A percentile compares a stretch with the other conserved stretches of the same genome.
phyloP scores from a whole-genome alignment of 2,113 vertebrate genomes.

The Phylloscopus whistleri region DNA sequence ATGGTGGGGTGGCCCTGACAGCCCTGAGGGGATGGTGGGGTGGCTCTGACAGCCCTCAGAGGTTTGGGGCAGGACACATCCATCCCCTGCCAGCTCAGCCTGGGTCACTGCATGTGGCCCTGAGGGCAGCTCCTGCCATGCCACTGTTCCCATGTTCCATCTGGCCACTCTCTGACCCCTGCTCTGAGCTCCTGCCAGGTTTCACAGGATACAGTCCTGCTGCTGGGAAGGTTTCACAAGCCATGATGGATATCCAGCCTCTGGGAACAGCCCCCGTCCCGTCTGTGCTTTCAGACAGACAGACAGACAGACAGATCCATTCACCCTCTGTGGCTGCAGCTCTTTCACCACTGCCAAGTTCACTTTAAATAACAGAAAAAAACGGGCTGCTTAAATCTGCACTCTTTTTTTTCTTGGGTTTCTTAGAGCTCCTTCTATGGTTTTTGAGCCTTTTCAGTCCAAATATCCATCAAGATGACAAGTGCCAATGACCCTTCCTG shows the following conservation, averaged over 20 bases:
- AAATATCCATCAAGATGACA: neutral
- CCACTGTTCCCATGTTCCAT: fast-evolving
- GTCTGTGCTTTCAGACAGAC: neutral
- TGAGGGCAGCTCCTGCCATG: too few relatives aligned
- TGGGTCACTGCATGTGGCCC: neutral
- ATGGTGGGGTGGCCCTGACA: too few relatives aligned
- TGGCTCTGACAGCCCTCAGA: neutral
- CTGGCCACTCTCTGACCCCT: neutral
- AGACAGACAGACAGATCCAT: neutral
- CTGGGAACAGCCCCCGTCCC: neutral
- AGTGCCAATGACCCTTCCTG: neutral
- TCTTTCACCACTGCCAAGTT: neutral
- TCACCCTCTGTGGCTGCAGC: neutral
- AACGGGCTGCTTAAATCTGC: neutral
- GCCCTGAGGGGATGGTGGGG: too few relatives aligned
- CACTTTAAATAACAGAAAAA: neutral
- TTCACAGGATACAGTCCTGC: fast-evolving
- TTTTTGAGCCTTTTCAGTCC: neutral
- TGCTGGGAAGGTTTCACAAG: neutral
- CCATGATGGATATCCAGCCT: neutral
- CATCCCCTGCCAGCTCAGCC: neutral
- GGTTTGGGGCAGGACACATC: neutral
- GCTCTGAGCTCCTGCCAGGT: fast-evolving
- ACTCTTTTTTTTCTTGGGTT: neutral
- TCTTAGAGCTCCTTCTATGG: neutral